Evolutionary conservation across 2,888 invertebrate genomes (phyloP).

Genomic region (Chrysotoxum bicinctum): DNA sequence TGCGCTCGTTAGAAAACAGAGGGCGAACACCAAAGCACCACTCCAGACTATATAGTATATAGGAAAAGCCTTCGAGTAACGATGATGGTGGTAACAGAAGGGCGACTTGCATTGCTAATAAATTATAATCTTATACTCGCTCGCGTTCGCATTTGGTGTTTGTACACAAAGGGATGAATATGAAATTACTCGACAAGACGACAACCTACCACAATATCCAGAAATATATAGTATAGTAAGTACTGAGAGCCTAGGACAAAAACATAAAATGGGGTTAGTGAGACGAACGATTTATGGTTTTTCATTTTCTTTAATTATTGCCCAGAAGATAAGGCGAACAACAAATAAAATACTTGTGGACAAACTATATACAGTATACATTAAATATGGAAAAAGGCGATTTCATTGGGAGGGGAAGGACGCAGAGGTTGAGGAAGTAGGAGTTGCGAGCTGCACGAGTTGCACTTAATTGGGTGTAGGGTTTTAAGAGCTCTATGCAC

Average conservation of each 20-base stretch:
- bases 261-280: conserved; percentile 56
- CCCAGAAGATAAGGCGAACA: conserved; percentile 52
- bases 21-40: not conserved
- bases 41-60: not conserved
- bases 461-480: conserved; percentile 50
- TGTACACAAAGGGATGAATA: conserved; percentile 6
- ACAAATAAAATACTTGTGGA: conserved; percentile 29
- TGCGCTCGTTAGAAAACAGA: conserved; percentile 12
- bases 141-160: conserved; percentile 48
- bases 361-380: not conserved
- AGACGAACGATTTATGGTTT: conserved; percentile 67
- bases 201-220: conserved; percentile 26
- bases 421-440: not conserved
- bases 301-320: conserved; percentile 69
- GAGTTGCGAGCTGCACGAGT: conserved; percentile 12
- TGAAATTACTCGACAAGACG: conserved; percentile 19
- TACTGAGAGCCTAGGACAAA: conserved; percentile 10
- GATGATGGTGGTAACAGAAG: not conserved
- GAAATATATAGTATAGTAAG: not conserved
- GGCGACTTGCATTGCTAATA: conserved; percentile 61
- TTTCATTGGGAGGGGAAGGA: not conserved
- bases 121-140: conserved; percentile 59
- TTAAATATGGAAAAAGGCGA: not conserved
- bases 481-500: not conserved
- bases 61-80: not conserved